phyloP scores from a whole-genome alignment of 1,140 invertebrate species.

The Camponotus vicinus region DNA sequence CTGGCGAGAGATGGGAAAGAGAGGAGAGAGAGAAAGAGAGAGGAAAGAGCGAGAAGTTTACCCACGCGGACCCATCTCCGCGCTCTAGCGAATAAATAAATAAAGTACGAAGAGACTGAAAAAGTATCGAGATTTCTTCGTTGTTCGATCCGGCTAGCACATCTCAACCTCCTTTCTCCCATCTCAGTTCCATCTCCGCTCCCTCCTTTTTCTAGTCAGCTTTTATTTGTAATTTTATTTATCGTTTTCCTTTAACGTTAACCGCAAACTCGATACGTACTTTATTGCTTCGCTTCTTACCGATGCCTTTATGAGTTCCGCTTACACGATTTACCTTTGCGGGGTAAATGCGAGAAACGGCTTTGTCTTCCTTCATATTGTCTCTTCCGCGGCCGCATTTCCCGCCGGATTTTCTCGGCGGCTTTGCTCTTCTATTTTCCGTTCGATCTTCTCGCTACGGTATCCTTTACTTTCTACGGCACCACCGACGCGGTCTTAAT shows the following conservation, averaged over 20 bases:
- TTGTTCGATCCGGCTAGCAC: constrained; percentile 47
- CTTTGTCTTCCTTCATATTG: constrained; percentile 47
- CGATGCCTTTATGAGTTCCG: constrained; percentile 70
- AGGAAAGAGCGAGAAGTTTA: constrained; percentile 40
- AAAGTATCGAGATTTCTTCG: constrained; percentile 69
- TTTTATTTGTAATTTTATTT: constrained; percentile 75
- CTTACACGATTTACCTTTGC: constrained; percentile 55
- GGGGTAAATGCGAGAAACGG: constrained; percentile 62
- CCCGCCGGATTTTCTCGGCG: not conserved
- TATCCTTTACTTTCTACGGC: not conserved
- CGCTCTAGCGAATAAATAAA: constrained; percentile 70
- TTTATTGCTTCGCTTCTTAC: constrained; percentile 70
- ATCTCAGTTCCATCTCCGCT: not conserved
- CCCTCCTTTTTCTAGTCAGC: constrained; percentile 9
- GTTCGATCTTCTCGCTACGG: constrained; percentile 46
- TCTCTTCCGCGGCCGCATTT: constrained; percentile 7
- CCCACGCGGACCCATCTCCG: constrained; percentile 58
- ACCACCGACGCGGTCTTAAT: constrained; percentile 41
- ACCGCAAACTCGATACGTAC: constrained; percentile 72
- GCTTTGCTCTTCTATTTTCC: constrained; percentile 49
- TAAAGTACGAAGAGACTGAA: constrained; percentile 63
- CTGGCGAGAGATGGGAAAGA: not conserved
- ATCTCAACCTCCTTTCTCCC: not conserved
- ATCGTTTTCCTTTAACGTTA: constrained; percentile 66
- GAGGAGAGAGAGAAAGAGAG: not conserved